A percentile compares a stretch with the other conserved stretches of the same genome.
phyloP scores from a whole-genome alignment of 2,888 invertebrate genomes.

The Pardosa pseudoannulata region DNA sequence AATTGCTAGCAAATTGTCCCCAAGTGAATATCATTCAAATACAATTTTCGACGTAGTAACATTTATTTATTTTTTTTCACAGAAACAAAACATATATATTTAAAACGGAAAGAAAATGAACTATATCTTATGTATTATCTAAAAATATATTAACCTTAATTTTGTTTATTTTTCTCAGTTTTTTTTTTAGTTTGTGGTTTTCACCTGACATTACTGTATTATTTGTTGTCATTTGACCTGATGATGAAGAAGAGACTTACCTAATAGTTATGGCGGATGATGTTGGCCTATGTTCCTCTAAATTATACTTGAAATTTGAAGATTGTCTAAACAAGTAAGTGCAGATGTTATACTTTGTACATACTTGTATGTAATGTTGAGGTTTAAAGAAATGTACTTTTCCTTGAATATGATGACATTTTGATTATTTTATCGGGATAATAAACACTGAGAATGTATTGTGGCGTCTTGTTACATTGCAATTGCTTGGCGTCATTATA shows the following conservation, averaged over 20 bases:
- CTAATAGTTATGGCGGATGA: conserved; percentile 69
- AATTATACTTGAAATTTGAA: conserved; percentile 60
- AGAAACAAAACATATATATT: too few relatives aligned
- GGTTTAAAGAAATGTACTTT: background rate
- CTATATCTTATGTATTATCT: too few relatives aligned
- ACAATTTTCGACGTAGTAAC: too few relatives aligned
- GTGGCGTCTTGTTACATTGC: conserved; percentile 60
- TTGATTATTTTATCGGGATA: background rate
- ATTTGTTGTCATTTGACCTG: conserved; percentile 29
- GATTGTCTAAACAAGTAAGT: conserved; percentile 56
- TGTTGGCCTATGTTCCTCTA: conserved; percentile 56
- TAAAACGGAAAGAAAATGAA: too few relatives aligned
- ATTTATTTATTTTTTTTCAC: too few relatives aligned
- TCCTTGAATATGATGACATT: background rate
- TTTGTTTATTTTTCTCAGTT: too few relatives aligned
- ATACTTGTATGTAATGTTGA: background rate
- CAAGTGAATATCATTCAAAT: too few relatives aligned
- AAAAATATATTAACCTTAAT: too few relatives aligned
- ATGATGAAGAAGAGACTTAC: conserved; percentile 62
- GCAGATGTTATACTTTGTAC: background rate
- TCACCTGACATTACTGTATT: background rate
- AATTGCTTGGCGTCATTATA: conserved; percentile 43
- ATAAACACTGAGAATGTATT: conserved; percentile 38
- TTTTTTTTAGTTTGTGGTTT: too few relatives aligned
- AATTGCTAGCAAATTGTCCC: too few relatives aligned